Percentiles rank a stretch among this genome's conserved stretches.
phyloP scores from a whole-genome alignment of 2,797 vertebrate species.

The Rhinatrema bivittatum region DNA sequence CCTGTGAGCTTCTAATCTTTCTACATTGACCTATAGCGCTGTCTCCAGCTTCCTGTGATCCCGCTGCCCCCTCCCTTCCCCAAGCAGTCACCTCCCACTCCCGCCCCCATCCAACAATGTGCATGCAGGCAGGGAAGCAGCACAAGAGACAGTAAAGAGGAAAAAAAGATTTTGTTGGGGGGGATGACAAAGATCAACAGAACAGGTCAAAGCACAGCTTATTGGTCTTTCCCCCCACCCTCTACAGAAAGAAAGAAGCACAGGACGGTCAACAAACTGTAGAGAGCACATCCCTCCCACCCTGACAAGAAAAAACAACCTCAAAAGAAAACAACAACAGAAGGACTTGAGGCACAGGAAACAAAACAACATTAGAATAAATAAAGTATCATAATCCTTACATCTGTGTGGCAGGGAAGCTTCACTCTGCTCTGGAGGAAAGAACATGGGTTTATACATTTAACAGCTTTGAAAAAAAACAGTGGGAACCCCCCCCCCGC shows the following conservation, averaged over 20 bases:
- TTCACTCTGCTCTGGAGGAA: slow-evolving; percentile 98
- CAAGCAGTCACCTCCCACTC: not conserved
- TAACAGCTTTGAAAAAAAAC: slow-evolving; percentile 18
- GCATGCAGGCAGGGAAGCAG: not conserved
- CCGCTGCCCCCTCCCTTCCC: not conserved
- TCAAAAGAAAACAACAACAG: too few species aligned
- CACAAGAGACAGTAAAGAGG: not conserved
- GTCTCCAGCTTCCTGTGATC: too few species aligned
- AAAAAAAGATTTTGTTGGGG: slow-evolving; percentile 1
- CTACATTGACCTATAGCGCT: too few species aligned
- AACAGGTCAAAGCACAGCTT: not conserved
- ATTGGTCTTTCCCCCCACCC: too few species aligned
- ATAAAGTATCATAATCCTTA: slow-evolving; percentile 81
- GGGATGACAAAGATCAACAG: fast-evolving
- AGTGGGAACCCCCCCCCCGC: not conserved
- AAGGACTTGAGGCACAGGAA: slow-evolving; percentile 11
- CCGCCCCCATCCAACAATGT: too few species aligned
- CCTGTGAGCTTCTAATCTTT: too few species aligned
- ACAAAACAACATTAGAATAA: slow-evolving; percentile 43
- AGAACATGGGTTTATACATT: slow-evolving; percentile 56
- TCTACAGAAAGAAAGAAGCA: too few species aligned
- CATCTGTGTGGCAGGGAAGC: slow-evolving; percentile 97
- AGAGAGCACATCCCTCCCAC: too few species aligned
- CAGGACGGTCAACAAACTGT: too few species aligned
- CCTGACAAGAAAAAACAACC: too few species aligned